Base-by-base conservation (phyloP, 1,140 invertebrate species). In the Holcopasites calliopsidis region DNA sequence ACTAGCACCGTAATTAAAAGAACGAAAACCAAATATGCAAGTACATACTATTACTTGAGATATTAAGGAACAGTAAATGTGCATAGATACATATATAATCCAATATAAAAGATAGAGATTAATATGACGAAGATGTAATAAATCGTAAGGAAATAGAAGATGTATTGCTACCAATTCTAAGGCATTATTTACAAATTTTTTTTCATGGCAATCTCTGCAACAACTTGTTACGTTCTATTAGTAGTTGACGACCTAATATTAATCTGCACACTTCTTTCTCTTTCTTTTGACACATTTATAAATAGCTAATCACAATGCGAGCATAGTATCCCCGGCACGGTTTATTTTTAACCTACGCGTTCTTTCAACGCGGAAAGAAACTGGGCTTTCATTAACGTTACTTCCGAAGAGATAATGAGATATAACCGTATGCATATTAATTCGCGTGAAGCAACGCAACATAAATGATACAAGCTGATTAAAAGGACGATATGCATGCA, bases 341-440 rank as follows among this genome's bases (percentile, higher is more conserved):
- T 62, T 28, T 62, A 28, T 42, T 44, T 33, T 49, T 33, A 49
- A 33, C 31, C 11, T 49, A 31, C 28, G 13, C 26, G 21, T 54
- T 42, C n/a, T 23, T 33, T 23, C 52, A 57, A 16, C 38, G 11
- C 13, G 31, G n/a, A 31, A n/a, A 16, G 18, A 10, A 40, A 28
- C 40, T n/a, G 26, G 31, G 40, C 10, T 66, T 23, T 42, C 50
- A 40, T 16, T 26, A 55, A 26, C 47, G 16, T 49, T 23, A 21
- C 35, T 8, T 65, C 10, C 10, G 13, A 0, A 6, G 38, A 13
- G 38, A 40, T 6, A 13, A 13, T 40, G 13, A 40, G n/a, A 28
- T 57, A 33, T 21, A 10, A 33, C 23, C n/a, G n/a, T 31, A 54
- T 68, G 16, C 26, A 44, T 69, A 23, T 31, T 69, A 57, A 69